Conservation (phyloP, 1,140 invertebrate genomes). For the Ceratosolen solmsi region DNA sequence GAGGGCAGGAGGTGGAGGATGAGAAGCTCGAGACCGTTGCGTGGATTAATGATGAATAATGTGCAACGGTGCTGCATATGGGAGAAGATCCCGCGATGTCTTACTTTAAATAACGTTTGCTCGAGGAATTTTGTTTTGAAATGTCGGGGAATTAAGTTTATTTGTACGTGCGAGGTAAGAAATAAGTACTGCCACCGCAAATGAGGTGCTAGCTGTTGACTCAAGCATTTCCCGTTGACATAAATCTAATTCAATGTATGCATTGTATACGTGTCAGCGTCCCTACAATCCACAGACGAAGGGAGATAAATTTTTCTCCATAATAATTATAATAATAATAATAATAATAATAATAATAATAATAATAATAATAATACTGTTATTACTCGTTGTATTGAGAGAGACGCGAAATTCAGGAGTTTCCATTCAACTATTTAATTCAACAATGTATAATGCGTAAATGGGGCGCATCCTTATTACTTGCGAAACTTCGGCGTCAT, state of each 20-base stretch:
- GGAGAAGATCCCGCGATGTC: not conserved
- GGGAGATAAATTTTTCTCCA: not conserved
- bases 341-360: too few species aligned
- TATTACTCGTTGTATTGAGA: too few species aligned
- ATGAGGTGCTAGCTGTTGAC: not conserved
- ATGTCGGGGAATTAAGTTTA: not conserved
- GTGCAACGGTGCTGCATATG: not conserved
- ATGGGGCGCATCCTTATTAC: too few species aligned
- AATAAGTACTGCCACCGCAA: not conserved
- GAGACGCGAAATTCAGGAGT: too few species aligned
- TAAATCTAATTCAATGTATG: not conserved
- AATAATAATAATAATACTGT: too few species aligned
- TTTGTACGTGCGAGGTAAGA: not conserved
- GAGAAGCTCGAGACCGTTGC: not conserved
- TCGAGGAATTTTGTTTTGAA: conserved; percentile 7
- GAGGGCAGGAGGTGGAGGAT: not conserved
- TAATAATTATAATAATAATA: too few species aligned
- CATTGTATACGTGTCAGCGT: not conserved
- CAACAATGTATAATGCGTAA: too few species aligned
- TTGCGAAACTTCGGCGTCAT: too few species aligned
- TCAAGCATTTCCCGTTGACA: not conserved
- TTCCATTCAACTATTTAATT: too few species aligned
- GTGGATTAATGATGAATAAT: conserved; percentile 42
- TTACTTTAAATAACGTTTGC: not conserved
- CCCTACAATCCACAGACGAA: too few species aligned